Conservation (phyloP, 2,113 vertebrate genomes). For the Rhabdornis inornatus region DNA sequence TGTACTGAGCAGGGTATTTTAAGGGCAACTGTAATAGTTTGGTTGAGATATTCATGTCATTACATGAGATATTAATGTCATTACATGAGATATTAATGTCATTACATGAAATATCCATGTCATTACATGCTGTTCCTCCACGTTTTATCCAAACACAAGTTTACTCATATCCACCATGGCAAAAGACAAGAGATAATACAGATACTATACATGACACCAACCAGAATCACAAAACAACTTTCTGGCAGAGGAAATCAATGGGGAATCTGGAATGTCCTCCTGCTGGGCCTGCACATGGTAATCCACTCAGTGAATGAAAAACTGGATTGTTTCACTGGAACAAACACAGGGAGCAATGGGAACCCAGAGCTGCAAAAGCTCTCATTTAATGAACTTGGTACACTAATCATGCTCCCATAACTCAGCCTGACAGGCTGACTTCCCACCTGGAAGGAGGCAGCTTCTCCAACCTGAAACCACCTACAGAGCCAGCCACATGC, state of each 20-base stretch:
- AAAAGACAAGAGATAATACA: not conserved
- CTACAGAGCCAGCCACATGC: constrained; percentile 60
- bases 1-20: not conserved
- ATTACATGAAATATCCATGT: not conserved
- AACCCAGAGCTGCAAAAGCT: constrained; percentile 47
- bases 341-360: constrained; percentile 58
- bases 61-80: too few relatives aligned
- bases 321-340: constrained; percentile 68
- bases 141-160: not conserved
- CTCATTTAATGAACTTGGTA: constrained; percentile 72
- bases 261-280: constrained; percentile 87
- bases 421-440: constrained; percentile 72
- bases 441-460: constrained; percentile 65
- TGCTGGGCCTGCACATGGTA: constrained; percentile 86
- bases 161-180: not conserved
- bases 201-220: not conserved
- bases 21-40: not conserved
- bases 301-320: constrained; percentile 79
- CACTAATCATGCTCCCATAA: constrained; percentile 73
- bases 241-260: constrained; percentile 79
- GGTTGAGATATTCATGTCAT: not conserved
- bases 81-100: not conserved
- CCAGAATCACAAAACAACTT: constrained; percentile 72
- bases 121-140: not conserved
- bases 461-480: constrained; percentile 55